phyloP scores from a whole-genome alignment of 2,113 vertebrate genomes.

The Megaleporinus macrocephalus region DNA sequence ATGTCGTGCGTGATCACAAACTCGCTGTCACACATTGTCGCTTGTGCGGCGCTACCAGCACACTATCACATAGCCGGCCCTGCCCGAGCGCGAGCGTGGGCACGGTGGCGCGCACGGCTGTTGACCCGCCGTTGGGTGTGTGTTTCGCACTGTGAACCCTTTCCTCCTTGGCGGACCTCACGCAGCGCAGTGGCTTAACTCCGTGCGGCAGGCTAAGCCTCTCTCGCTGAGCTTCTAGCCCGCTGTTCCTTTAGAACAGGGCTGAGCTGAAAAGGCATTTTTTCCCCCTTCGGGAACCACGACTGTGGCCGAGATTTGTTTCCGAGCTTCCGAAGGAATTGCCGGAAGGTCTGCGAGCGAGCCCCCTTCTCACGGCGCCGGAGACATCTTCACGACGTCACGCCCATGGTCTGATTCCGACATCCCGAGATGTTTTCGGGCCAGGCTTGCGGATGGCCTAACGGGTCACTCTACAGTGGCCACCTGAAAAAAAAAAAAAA shows the following conservation, averaged over 20 bases:
- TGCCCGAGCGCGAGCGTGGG: conserved; percentile 13
- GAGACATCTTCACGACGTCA: neutral
- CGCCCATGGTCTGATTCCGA: neutral
- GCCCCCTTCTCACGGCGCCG: neutral
- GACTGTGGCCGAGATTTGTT: neutral
- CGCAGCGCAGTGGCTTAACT: conserved; percentile 18
- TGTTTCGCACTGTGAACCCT: conserved; percentile 56
- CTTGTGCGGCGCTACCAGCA: neutral
- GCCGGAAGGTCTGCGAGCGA: neutral
- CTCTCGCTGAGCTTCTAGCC: conserved; percentile 11
- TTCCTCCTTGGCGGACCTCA: conserved; percentile 22
- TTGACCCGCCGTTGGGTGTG: neutral
- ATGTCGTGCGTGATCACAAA: conserved; percentile 1
- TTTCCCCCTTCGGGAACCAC: neutral
- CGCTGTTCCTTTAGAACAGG: neutral
- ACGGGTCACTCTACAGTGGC: neutral
- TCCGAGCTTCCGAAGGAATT: neutral
- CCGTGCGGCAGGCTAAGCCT: neutral
- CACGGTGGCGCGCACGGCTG: neutral
- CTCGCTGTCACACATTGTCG: neutral
- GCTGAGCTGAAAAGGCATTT: neutral
- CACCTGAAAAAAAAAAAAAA: neutral
- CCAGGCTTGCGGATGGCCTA: neutral
- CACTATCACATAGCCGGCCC: neutral
- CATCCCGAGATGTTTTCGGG: neutral